Percentiles rank a stretch among this genome's conserved stretches.
These are phyloP conservation scores for Elgaria multicarinata DNA, from an alignment of 2,113 vertebrate species.

Conservation along the genomic window DNA sequence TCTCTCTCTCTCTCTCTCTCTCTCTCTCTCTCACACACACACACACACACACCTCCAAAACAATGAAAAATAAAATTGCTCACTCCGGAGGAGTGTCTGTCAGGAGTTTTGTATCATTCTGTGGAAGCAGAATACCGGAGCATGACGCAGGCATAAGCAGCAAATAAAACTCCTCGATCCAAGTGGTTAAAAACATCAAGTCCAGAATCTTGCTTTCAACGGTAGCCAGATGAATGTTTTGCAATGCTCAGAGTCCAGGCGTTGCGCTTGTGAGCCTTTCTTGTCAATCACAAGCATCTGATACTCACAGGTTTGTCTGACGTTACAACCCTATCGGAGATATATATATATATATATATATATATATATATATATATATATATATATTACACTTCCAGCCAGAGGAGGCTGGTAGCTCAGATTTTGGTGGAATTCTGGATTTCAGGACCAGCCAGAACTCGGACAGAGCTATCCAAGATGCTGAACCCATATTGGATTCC, in stretches of 20 bases:
- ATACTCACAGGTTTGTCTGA: neutral
- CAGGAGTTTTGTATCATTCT: neutral
- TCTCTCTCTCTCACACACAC: neutral
- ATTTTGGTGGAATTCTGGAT: too few relatives aligned
- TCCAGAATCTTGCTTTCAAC: neutral
- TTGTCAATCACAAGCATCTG: neutral
- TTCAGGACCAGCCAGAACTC: too few relatives aligned
- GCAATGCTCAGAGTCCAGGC: neutral
- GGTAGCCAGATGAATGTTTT: neutral
- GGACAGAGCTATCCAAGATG: too few relatives aligned
- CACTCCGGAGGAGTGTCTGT: conserved; percentile 28
- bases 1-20: too few relatives aligned
- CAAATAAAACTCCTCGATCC: neutral
- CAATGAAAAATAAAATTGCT: conserved; percentile 23
- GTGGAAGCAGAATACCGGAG: neutral
- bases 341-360: too few relatives aligned
- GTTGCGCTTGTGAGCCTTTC: neutral
- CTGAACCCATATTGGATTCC: too few relatives aligned
- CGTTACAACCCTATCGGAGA: too few relatives aligned
- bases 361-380: too few relatives aligned
- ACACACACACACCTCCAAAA: neutral
- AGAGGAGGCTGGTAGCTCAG: too few relatives aligned
- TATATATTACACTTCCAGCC: too few relatives aligned
- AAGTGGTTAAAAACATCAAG: neutral
- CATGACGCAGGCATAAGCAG: conserved; percentile 8